Conservation (phyloP, 2,888 invertebrate species). For the Exephanes ischioxanthus region DNA sequence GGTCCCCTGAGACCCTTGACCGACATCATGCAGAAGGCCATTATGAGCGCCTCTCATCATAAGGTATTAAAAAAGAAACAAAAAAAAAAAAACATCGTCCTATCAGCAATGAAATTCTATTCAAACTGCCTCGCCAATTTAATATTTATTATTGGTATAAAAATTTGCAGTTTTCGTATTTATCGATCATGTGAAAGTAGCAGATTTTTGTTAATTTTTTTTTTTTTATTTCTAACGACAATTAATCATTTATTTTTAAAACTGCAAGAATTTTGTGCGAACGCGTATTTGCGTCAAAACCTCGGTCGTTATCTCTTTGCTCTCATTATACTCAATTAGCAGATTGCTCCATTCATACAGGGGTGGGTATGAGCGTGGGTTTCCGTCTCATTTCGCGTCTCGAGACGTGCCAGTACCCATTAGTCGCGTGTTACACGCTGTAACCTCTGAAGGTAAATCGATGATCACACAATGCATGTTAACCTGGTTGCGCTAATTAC, state of each 20-base stretch:
- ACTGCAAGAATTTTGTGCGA: background rate
- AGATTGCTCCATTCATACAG: constrained; percentile 4
- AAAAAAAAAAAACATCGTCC: background rate
- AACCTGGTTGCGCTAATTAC: constrained; percentile 7
- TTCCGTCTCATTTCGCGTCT: background rate
- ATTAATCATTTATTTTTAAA: background rate
- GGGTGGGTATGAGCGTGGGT: background rate
- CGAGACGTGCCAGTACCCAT: background rate
- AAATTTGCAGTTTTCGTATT: background rate
- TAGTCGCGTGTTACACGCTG: background rate
- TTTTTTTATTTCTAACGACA: background rate
- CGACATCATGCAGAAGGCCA: constrained; percentile 77
- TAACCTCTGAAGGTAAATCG: background rate
- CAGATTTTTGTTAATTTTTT: background rate
- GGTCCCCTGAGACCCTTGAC: constrained; percentile 74
- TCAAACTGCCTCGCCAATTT: background rate
- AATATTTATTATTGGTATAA: background rate
- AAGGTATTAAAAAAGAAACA: constrained; percentile 66
- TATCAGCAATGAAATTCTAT: constrained; percentile 15
- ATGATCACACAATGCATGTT: background rate
- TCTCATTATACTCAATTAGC: background rate
- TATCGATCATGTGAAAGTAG: background rate
- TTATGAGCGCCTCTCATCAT: constrained; percentile 70
- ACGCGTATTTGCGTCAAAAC: background rate
- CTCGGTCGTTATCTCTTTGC: constrained; percentile 11